Conservation (phyloP, 64 coral and sea anemone genomes). For the Hydrozoanthus tunicans region DNA sequence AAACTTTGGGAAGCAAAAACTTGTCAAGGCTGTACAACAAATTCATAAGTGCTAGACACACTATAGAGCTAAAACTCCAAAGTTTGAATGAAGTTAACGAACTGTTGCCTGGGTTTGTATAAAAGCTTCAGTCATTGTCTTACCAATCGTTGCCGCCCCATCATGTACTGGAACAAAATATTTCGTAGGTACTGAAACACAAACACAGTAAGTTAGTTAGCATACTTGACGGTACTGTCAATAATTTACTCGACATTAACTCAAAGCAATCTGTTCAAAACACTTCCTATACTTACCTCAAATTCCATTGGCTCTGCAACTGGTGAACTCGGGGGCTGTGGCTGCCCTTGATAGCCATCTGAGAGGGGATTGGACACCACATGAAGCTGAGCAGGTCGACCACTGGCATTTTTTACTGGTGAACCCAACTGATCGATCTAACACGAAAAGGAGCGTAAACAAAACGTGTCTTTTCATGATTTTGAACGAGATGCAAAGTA, state of each 20-base stretch:
- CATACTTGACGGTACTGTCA: not conserved
- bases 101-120: not conserved
- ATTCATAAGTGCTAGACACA: too few relatives aligned
- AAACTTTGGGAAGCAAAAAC: too few relatives aligned
- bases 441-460: not conserved
- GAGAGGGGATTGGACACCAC: conserved; percentile 89
- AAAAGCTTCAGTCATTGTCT: not conserved
- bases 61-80: too few relatives aligned
- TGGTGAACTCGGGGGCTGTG: conserved; percentile 63
- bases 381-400: conserved; percentile 84
- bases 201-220: not conserved
- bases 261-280: not conserved
- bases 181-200: conserved; percentile 92
- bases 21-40: too few relatives aligned
- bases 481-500: not conserved
- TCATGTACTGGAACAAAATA: conserved; percentile 99
- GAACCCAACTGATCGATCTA: conserved; percentile 85
- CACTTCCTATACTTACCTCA: conserved; percentile 60
- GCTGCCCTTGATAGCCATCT: conserved; percentile 27
- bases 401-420: conserved; percentile 55
- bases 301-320: conserved; percentile 88
- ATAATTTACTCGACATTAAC: not conserved
- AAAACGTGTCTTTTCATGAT: not conserved
- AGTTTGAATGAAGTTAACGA: too few relatives aligned
- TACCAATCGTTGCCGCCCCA: conserved; percentile 91